phyloP scores from a whole-genome alignment of 1,140 invertebrate genomes.

The Helicorthomorpha holstii region DNA sequence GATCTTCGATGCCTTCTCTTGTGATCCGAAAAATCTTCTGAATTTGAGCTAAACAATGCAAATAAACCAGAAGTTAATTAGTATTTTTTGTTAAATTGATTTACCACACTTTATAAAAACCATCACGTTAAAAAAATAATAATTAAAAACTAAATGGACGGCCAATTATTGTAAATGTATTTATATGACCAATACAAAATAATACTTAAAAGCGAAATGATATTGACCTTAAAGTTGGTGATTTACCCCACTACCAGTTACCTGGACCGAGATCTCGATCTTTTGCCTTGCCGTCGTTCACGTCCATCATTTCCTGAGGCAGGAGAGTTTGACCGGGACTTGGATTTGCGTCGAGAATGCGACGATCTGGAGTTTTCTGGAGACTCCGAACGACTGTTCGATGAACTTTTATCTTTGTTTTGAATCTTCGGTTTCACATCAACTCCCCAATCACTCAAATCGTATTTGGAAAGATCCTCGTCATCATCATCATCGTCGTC shows the following conservation, averaged over 20 bases:
- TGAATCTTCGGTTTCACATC: no score
- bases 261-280: slow-evolving; percentile 8
- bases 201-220: neutral
- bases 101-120: neutral
- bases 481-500: slow-evolving; percentile 40
- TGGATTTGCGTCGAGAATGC: no score
- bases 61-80: neutral
- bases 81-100: neutral
- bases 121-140: neutral
- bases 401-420: no score
- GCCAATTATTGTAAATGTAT: neutral
- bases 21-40: neutral
- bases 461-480: slow-evolving; percentile 64
- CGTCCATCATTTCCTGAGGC: neutral
- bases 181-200: neutral
- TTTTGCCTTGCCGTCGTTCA: neutral
- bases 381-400: no score
- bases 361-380: no score
- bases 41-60: neutral
- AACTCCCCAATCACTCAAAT: slow-evolving; percentile 51
- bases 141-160: no score
- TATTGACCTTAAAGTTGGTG: slow-evolving; percentile 5
- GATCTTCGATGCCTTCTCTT: neutral
- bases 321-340: neutral
- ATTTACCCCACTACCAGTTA: slow-evolving; percentile 3